Evolutionary conservation across 2,888 invertebrate genomes (phyloP).

Genomic region (Perithous albicinctus): DNA sequence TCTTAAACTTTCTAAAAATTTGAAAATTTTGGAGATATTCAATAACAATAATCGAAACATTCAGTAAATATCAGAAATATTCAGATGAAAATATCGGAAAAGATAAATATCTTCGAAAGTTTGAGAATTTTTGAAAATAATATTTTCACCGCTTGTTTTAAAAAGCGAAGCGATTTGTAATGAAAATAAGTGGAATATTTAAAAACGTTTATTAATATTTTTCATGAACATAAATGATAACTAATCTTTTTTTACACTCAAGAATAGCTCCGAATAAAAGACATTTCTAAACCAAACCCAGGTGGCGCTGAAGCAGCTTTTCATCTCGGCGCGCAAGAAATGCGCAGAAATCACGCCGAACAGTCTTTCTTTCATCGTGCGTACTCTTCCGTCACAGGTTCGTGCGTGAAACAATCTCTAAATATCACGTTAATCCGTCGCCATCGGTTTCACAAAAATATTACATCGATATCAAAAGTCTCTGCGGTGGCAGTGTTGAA

Average conservation of each 20-base stretch:
- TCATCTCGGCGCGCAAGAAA: slow-evolving; percentile 17
- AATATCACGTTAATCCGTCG: slow-evolving; percentile 67
- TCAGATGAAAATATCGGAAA: too few relatives aligned
- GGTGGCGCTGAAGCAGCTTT: slow-evolving; percentile 40
- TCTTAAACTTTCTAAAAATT: too few relatives aligned
- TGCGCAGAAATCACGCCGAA: slow-evolving; percentile 48
- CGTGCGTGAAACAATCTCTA: slow-evolving; percentile 63
- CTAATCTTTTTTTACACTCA: not conserved
- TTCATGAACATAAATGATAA: not conserved
- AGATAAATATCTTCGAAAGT: too few relatives aligned
- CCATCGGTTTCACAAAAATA: slow-evolving; percentile 40
- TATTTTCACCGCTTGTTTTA: not conserved
- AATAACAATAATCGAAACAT: too few relatives aligned
- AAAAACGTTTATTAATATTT: not conserved
- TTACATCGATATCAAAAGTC: slow-evolving; percentile 16
- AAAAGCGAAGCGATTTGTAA: not conserved
- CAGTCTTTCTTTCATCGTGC: slow-evolving; percentile 68
- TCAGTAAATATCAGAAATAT: too few relatives aligned
- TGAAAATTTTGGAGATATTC: too few relatives aligned
- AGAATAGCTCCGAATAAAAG: not conserved
- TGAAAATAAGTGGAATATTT: not conserved
- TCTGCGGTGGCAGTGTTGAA: slow-evolving; percentile 2
- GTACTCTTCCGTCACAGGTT: slow-evolving; percentile 67
- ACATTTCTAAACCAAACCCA: not conserved
- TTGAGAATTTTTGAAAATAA: not conserved